phyloP scores from a whole-genome alignment of 2,797 vertebrate genomes.

The Myotis planiceps region DNA sequence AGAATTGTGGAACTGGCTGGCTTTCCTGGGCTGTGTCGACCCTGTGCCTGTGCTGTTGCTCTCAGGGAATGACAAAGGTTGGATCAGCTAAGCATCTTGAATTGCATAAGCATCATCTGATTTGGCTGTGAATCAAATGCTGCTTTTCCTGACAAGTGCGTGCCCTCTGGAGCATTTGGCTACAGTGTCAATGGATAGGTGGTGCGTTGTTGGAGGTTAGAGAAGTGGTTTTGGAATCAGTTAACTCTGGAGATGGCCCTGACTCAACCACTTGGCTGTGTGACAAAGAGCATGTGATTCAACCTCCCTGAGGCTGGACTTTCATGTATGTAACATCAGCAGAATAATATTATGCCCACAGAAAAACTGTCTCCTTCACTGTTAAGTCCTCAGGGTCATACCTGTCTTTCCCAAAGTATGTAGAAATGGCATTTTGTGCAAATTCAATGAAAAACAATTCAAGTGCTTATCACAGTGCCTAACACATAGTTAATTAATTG shows the following conservation, averaged over 20 bases:
- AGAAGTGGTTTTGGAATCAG: not conserved
- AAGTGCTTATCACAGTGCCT: not conserved
- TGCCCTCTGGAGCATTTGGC: not conserved
- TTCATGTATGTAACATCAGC: not conserved
- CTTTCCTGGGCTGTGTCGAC: not conserved
- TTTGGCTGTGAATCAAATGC: conserved; percentile 4
- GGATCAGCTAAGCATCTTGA: not conserved
- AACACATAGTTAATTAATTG: not conserved
- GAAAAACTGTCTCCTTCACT: not conserved
- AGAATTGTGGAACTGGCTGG: not conserved
- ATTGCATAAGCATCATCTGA: not conserved
- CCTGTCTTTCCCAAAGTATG: conserved; percentile 9
- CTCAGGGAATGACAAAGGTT: not conserved
- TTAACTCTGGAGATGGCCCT: not conserved
- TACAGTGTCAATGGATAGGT: not conserved
- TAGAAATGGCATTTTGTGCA: not conserved
- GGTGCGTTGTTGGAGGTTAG: not conserved
- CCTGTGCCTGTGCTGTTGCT: not conserved
- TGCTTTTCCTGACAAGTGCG: not conserved
- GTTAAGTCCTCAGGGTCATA: not conserved
- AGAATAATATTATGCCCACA: not conserved
- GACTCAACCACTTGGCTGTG: not conserved
- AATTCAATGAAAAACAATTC: not conserved
- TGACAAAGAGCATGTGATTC: not conserved
- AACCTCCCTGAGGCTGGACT: not conserved